Percentiles rank a stretch among this genome's conserved stretches.
Conservation (phyloP, 2,113 vertebrate genomes). For the Conger conger region DNA sequence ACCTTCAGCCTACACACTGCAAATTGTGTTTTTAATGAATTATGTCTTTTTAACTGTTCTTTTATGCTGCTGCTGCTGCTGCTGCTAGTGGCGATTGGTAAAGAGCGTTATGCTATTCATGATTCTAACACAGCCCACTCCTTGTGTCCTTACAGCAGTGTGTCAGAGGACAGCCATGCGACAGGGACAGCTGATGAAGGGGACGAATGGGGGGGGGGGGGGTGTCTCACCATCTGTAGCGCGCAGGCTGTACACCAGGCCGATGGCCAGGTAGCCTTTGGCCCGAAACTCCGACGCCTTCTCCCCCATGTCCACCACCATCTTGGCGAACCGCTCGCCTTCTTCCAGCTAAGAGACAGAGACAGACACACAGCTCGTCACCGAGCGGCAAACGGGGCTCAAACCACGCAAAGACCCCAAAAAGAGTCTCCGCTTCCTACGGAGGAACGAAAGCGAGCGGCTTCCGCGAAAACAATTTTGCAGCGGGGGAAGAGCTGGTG, state of each 20-base stretch:
- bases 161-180: not conserved
- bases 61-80: too few relatives aligned
- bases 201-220: not conserved
- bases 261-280: constrained; percentile 92
- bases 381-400: not conserved
- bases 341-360: constrained; percentile 82
- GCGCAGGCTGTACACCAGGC: constrained; percentile 92
- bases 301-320: constrained; percentile 90
- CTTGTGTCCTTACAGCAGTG: not conserved
- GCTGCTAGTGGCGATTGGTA: too few relatives aligned
- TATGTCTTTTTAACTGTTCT: too few relatives aligned
- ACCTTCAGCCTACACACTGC: not conserved
- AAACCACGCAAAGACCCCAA: not conserved
- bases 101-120: not conserved
- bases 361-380: not conserved
- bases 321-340: constrained; percentile 88
- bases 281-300: constrained; percentile 94
- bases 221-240: constrained; percentile 89
- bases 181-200: not conserved
- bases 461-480: not conserved
- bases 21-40: too few relatives aligned
- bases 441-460: not conserved
- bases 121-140: not conserved
- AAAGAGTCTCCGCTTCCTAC: not conserved
- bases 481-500: not conserved